Base-by-base conservation (phyloP, 2,797 vertebrate species). In the Buceros bicornis region DNA sequence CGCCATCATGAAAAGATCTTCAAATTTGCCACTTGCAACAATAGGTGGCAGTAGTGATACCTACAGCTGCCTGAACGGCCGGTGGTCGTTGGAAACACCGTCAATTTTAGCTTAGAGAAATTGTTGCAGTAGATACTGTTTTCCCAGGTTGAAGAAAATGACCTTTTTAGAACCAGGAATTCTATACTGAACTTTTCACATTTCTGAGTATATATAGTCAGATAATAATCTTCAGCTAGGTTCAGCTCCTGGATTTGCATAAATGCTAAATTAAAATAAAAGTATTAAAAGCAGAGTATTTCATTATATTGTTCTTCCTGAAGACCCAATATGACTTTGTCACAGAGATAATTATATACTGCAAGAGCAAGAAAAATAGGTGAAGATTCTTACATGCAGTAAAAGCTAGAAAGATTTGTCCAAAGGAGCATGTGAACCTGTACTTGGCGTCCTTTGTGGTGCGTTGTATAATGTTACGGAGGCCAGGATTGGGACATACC, bases 21-120 rank as follows among this genome's bases (percentile, higher is more conserved):
- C 77, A 94, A 94, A 4, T 96, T 95, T 64, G 77, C 26, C 67
- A 14, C 22, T 92, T 82, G 15, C 58, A 95, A 85, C 96, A 93
- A 96, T 95, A 97, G 96, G 93, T 97, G 96, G 96, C 96, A 96
- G 95, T 95, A 93, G 87, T 35, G 93, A 94, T 94, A 95, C 80
- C 96, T 92, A 65, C 61, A 94, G 94, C 66, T 90, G 17, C 31
- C 53, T 67, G 58, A 48, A 56, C 16, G 73, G 37, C n/a, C 83
- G 54, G 64, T 67, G 45, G 85, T 60, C 40, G 72, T 87, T 80
- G 74, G 72, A 86, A 97, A 89, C 54, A 7, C 18, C 37, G 11
- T 17, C 26, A 26, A 21, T 45, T 84, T 82, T 64, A 74, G 1
- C 21, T 76, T 64, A 37, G 40, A 77, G 33, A 79, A 86, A 72